Percentiles rank a stretch among this genome's conserved stretches.
Evolutionary conservation across 2,797 vertebrate genomes (phyloP).

Genomic region (Gallinago solitaria): DNA sequence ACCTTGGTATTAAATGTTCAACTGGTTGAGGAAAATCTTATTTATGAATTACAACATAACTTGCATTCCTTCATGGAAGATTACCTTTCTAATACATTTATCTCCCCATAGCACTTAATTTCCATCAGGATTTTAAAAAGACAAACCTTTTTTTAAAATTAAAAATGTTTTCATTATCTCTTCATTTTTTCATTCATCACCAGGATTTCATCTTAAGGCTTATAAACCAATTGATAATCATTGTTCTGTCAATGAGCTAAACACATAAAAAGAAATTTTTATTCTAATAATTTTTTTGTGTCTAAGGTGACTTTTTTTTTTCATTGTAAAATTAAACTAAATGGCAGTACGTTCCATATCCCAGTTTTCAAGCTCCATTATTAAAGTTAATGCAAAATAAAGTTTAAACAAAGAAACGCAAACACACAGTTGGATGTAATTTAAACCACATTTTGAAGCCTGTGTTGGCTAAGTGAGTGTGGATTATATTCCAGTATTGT

Average conservation of each 20-base stretch:
- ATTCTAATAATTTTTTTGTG: not conserved
- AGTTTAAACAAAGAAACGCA: slow-evolving; percentile 83
- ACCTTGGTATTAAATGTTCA: not conserved
- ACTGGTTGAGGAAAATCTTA: not conserved
- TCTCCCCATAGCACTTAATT: not conserved
- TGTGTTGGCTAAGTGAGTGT: slow-evolving; percentile 72
- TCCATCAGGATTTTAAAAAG: not conserved
- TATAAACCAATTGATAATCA: slow-evolving; percentile 20
- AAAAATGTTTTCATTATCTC: not conserved
- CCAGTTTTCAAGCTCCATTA: slow-evolving; percentile 1
- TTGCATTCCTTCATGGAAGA: not conserved
- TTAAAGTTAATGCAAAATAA: slow-evolving; percentile 79
- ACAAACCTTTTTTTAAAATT: not conserved
- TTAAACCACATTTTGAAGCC: slow-evolving; percentile 84
- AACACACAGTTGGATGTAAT: slow-evolving; percentile 82
- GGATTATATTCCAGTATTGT: slow-evolving; percentile 82
- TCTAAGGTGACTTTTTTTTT: slow-evolving; percentile 23
- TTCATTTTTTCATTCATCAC: not conserved
- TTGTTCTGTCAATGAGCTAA: slow-evolving; percentile 10
- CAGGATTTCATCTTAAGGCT: slow-evolving; percentile 7
- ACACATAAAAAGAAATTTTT: not conserved
- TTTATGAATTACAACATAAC: not conserved
- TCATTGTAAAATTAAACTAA: slow-evolving; percentile 17
- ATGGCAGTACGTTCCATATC: not conserved
- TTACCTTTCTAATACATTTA: not conserved